Base-by-base conservation (phyloP, 2,113 vertebrate genomes). In the Athene noctua region DNA sequence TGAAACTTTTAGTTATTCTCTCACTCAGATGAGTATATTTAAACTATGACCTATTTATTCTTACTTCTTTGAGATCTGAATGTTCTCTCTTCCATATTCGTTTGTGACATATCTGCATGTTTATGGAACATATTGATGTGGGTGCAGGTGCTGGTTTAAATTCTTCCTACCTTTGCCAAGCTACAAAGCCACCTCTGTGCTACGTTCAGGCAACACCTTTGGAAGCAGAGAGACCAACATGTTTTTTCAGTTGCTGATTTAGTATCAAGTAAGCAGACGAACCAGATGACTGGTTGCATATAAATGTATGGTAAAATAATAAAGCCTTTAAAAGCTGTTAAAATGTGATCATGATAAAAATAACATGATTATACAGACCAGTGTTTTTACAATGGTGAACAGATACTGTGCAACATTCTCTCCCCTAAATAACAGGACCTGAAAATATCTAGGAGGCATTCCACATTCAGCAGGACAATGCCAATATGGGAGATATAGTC, bases 231-330 rank as follows among this genome's bases (percentile, higher is more conserved):
- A 40, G 54, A 86, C 22, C 27, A 49, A 19, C 19, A 34, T 59
- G 38, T 8, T 79, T 86, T 95, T 93, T 51, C 58, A 67, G 25
- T 25, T 67, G 26, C 84, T 96, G 75, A 86, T 88, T 95, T 92
- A 75, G 23, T 80, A 88, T 17, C 17, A 67, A 62, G 26, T 27
- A 93, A 87, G 46, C 30, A 80, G 49, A 38, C 89, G 73, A 95
- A 77, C 4, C 32, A 86, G 20, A 66, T 75, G 44, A 86, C 54
- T 87, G 44, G 6, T 42, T 91, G 59, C 25, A 36, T 78, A 65
- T 51, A 89, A n/a, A 70, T 46, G 15, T 32, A 55, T n/a, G 29
- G 61, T 58, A 79, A 94, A 91, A 80, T 80, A 92, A 73, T 67
- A 52, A 91, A 78, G 40, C 11, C 9, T 95, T 95, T 83, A 87